phyloP scores from a whole-genome alignment of 2,888 invertebrate species.

The Therioaphis trifolii region DNA sequence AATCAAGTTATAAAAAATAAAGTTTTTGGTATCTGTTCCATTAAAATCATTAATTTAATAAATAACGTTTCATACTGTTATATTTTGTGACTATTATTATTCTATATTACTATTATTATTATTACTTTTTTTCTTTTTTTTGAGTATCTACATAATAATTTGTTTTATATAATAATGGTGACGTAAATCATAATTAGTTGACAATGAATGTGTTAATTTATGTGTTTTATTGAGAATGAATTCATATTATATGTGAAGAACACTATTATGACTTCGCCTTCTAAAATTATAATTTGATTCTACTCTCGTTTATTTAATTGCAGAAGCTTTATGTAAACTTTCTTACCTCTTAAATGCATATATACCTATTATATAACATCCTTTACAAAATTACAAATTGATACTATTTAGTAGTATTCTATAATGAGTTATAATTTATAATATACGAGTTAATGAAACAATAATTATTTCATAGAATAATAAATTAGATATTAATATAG shows the following conservation, averaged over 20 bases:
- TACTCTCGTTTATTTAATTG: background rate
- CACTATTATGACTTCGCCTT: too few relatives aligned
- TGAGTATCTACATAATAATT: background rate
- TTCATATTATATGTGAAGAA: too few relatives aligned
- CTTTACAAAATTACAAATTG: too few relatives aligned
- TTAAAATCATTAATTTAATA: background rate
- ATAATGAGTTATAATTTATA: too few relatives aligned
- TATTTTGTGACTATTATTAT: background rate
- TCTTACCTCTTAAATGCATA: too few relatives aligned
- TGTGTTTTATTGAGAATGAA: background rate
- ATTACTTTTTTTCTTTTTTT: background rate
- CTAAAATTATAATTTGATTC: background rate
- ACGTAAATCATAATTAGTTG: background rate
- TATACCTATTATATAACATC: too few relatives aligned
- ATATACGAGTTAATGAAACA: too few relatives aligned
- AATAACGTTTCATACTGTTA: background rate
- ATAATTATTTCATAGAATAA: too few relatives aligned
- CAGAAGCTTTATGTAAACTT: background rate
- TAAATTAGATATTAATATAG: too few relatives aligned
- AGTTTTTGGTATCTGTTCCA: background rate
- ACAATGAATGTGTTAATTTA: background rate
- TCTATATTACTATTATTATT: too few relatives aligned
- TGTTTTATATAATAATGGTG: background rate
- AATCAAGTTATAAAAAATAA: background rate
- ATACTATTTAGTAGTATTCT: too few relatives aligned